Percentiles rank a stretch among this genome's conserved stretches.
These are phyloP conservation scores for Trachelus stipa DNA, from an alignment of 2,888 invertebrate species.

Conservation along the genomic window DNA sequence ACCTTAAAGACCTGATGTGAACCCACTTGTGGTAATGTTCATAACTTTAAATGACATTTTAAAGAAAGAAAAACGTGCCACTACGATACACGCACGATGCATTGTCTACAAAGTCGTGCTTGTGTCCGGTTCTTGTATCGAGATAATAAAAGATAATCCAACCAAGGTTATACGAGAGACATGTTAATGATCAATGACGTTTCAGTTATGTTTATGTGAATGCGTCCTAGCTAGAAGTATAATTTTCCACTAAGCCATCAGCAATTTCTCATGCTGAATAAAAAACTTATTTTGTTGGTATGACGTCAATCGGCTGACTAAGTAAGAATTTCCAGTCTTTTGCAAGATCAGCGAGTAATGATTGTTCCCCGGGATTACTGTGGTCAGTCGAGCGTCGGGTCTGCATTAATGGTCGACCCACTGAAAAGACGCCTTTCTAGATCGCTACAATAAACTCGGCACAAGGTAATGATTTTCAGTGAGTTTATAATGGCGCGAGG, in stretches of 20 bases:
- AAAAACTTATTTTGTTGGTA: background rate
- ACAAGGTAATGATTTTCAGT: background rate
- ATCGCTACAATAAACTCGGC: background rate
- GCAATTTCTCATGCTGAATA: background rate
- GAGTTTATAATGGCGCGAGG: too few species aligned
- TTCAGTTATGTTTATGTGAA: background rate
- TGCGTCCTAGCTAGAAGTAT: background rate
- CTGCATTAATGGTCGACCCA: background rate
- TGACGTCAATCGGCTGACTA: background rate
- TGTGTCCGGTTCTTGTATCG: background rate
- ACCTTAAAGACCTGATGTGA: background rate
- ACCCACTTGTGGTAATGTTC: background rate
- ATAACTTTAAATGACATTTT: background rate
- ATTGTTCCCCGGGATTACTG: background rate
- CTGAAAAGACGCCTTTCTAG: background rate
- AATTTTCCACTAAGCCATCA: background rate
- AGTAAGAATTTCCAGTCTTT: background rate
- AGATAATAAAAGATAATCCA: background rate
- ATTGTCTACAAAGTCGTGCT: background rate
- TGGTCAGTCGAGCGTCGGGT: background rate
- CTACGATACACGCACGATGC: background rate
- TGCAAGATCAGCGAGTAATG: background rate
- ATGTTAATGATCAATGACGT: background rate
- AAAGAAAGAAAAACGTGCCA: background rate
- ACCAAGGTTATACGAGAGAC: background rate